Base-by-base conservation (phyloP, 2,113 vertebrate genomes). In the Elgaria multicarinata region DNA sequence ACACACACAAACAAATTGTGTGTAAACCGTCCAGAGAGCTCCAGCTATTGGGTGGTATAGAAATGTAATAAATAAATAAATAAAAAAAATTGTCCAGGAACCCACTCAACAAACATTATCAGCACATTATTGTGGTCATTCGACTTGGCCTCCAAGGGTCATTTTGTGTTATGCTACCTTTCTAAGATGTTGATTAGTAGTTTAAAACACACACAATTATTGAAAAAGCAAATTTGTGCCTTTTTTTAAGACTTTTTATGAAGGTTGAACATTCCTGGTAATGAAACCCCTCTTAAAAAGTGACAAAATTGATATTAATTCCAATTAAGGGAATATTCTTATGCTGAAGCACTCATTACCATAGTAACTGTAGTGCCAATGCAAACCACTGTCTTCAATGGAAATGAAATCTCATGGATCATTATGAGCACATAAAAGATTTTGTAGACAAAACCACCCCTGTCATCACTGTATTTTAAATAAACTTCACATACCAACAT, bases 391-490 rank as follows among this genome's bases (percentile, higher is more conserved):
- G 31, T 62, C 55, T 90, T 64, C 85, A 55, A n/a, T 89, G 50
- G 62, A 94, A 92, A 86, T 66, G 3, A 87, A 75, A 75, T 87
- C 69, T 86, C 78, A 86, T 90, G 67, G 42, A 86, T 81, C 84
- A 87, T 86, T 86, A 50, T 75, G 44, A 86, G 44, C 66, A 78
- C 67, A 74, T 1, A 93, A 26, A 7, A 8, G 0, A 82, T 85
- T 75, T 90, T 92, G 10, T 50, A 92, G 77, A 75, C 0, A 79
- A 81, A 58, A 78, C 78, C 69, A 2, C 71, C 16, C 89, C 83
- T 83, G n/a, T 92, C 89, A 92, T 53, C 20, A 91, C 64, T 85
- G 83, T 1, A 87, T 85, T 87, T 90, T 66, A 94, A 91, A 90
- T 80, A 4, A 92, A 6, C 67, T 36, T 4, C 26, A 50, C 46